Conservation (phyloP, 2,888 invertebrate genomes). For the Lissocephala sabroskyi region DNA sequence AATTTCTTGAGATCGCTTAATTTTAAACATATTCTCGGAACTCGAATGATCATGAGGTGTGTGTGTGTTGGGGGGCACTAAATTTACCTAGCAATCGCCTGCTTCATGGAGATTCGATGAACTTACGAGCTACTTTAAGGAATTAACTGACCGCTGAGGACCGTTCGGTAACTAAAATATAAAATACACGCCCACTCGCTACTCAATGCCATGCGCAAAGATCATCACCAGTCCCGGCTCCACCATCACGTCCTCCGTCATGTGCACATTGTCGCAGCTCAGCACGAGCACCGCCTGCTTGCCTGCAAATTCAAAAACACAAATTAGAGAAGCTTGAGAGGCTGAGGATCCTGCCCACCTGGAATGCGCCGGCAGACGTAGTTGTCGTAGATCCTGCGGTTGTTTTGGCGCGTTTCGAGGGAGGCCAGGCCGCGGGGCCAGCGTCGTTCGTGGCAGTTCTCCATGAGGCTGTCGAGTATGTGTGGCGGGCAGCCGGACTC, state of each 20-base stretch:
- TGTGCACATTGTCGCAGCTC: constrained; percentile 94
- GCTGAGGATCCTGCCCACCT: constrained; percentile 72
- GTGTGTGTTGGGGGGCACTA: no score
- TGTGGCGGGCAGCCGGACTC: constrained; percentile 96
- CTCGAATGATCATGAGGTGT: no score
- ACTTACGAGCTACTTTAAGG: constrained; percentile 38
- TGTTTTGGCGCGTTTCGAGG: constrained; percentile 94
- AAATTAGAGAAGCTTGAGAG: neutral
- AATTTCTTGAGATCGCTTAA: no score
- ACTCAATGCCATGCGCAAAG: constrained; percentile 97
- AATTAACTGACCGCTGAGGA: no score
- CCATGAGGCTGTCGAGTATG: constrained; percentile 95
- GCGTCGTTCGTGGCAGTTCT: constrained; percentile 95
- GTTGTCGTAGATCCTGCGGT: constrained; percentile 91
- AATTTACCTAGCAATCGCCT: no score
- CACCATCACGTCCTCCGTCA: constrained; percentile 96
- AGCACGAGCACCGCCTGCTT: constrained; percentile 96
- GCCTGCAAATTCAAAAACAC: constrained; percentile 75
- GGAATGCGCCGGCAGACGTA: constrained; percentile 96
- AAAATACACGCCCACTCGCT: no score
- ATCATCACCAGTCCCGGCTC: constrained; percentile 98
- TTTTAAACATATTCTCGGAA: no score
- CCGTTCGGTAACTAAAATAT: no score
- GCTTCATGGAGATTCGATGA: no score
- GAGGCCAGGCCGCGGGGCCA: constrained; percentile 96